Evolutionary conservation across 2,888 invertebrate species (phyloP), one percentile per base, ranked within the genome.

Genomic region (Pterostichus niger): DNA sequence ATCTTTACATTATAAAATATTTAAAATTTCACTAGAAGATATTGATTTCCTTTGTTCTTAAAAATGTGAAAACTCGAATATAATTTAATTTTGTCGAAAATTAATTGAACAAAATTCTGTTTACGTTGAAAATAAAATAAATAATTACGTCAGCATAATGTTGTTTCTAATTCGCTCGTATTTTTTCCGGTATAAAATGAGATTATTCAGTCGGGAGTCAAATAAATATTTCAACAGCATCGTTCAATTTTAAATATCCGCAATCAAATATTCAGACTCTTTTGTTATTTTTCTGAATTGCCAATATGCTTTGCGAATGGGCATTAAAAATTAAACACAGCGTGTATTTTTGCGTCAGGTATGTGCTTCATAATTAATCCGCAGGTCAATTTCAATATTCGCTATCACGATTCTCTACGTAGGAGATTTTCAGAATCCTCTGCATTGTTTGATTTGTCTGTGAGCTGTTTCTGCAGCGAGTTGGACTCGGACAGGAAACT

Each of bases 231-330:
- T 35, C 35, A 35, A 11, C 13, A n/a, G 33, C 24, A n/a, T 49
- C 35, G 64, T 13, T 64, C 64, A 64, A 64, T 64, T 64, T 64
- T 11, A 64, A 64, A 64, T 64, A 33, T 35, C 13, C 59, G n/a
- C 64, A 64, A 64, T 64, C 35, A 64, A 64, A 35, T 64, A 64
- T 64, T 11, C 64, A 64, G 64, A 40, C 13, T 31, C 35, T 13
- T 59, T 64, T 64, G 64, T 64, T 64, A 64, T 64, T 64, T 64
- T 64, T 64, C 64, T 64, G 64, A 64, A 64, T 64, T 64, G 35
- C 64, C 64, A 64, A 64, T 64, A 40, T 9, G 11, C 33, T 59
- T 24, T 4, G 59, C 64, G 13, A n/a, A 11, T n/a, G n/a, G 49
- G 64, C 64, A 35, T 64, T 64, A 64, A 64, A 64, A 64, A 64